phyloP scores from a whole-genome alignment of 2,888 invertebrate genomes.

The Carpatolechia fugitivella region DNA sequence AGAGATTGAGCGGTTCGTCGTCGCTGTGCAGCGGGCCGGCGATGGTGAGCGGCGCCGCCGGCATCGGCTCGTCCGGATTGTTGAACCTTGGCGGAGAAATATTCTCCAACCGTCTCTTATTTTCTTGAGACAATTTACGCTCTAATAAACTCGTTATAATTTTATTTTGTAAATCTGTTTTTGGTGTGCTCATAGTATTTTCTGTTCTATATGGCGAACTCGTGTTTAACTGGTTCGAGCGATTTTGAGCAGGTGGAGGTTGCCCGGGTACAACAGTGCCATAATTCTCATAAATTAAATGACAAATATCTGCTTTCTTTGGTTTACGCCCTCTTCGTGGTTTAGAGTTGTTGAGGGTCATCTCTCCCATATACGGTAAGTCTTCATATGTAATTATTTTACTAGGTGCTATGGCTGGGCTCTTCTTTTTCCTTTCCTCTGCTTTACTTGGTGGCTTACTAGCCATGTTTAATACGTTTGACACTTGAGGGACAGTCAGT shows the following conservation, averaged over 20 bases:
- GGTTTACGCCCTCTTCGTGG: slow-evolving; percentile 93
- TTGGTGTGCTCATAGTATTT: slow-evolving; percentile 53
- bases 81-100: slow-evolving; percentile 52
- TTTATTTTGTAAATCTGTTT: slow-evolving; percentile 83
- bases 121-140: slow-evolving; percentile 84
- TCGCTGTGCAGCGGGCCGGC: slow-evolving; percentile 56
- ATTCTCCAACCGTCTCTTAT: slow-evolving; percentile 66
- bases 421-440: slow-evolving; percentile 61
- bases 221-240: slow-evolving; percentile 45
- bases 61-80: slow-evolving; percentile 60
- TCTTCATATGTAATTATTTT: slow-evolving; percentile 87
- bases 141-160: slow-evolving; percentile 85
- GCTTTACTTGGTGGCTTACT: slow-evolving; percentile 39
- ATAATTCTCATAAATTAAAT: slow-evolving; percentile 94
- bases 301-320: slow-evolving; percentile 95
- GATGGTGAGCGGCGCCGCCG: slow-evolving; percentile 54
- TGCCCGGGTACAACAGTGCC: slow-evolving; percentile 91
- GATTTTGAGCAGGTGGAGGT: slow-evolving; percentile 76
- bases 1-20: slow-evolving; percentile 90
- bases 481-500: slow-evolving; percentile 44
- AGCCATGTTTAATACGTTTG: slow-evolving; percentile 43
- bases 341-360: slow-evolving; percentile 92
- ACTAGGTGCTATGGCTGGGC: slow-evolving; percentile 62
- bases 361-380: slow-evolving; percentile 95
- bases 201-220: slow-evolving; percentile 47